phyloP scores from a whole-genome alignment of 2,888 invertebrate species.

The Gymnoscelis rufifasciata region DNA sequence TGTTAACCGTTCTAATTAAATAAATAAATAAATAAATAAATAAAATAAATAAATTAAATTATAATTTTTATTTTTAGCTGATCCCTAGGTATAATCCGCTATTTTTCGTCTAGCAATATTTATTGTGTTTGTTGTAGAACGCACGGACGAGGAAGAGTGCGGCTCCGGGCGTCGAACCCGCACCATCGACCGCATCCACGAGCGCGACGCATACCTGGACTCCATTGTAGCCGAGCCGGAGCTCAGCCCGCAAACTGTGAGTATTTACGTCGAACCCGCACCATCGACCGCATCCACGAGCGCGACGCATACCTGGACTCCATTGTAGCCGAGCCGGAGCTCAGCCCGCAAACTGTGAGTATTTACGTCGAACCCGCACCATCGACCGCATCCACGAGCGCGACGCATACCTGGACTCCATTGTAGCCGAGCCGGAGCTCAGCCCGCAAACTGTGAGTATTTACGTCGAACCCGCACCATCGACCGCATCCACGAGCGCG shows the following conservation, averaged over 20 bases:
- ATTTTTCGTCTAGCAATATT: not conserved
- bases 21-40: too few relatives aligned
- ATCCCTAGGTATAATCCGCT: too few relatives aligned
- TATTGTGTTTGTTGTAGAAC: conserved; percentile 32
- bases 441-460: too few relatives aligned
- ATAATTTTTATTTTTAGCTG: too few relatives aligned
- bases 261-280: too few relatives aligned
- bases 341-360: too few relatives aligned
- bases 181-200: conserved; percentile 64
- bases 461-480: too few relatives aligned
- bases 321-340: conserved; percentile 38
- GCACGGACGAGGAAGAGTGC: conserved; percentile 68
- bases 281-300: conserved; percentile 64
- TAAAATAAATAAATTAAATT: too few relatives aligned
- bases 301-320: conserved; percentile 54
- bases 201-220: conserved; percentile 54
- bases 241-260: not conserved
- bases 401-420: conserved; percentile 53
- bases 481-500: conserved; percentile 59
- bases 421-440: conserved; percentile 37
- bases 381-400: conserved; percentile 63
- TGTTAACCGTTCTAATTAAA: too few relatives aligned
- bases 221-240: conserved; percentile 42
- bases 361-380: too few relatives aligned
- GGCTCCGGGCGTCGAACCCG: conserved; percentile 42